phyloP scores from a whole-genome alignment of 2,797 vertebrate genomes.

The Discoglossus pictus region DNA sequence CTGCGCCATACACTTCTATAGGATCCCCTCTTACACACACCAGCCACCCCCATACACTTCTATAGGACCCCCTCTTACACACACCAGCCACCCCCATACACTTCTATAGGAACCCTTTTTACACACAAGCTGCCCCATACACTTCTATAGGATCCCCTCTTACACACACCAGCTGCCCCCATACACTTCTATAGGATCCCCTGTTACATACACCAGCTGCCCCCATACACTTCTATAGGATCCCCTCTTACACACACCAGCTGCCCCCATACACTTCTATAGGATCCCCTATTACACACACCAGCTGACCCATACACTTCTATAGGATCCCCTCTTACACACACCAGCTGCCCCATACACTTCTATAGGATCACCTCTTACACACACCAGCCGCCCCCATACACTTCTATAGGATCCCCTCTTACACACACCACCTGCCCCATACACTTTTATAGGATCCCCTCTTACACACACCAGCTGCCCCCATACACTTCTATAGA shows the following conservation, averaged over 20 bases:
- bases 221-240: conserved; percentile 13
- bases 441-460: conserved; percentile 12
- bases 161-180: no score
- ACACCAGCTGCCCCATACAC: conserved; percentile 7
- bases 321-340: conserved; percentile 5
- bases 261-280: conserved; percentile 19
- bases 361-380: conserved; percentile 9
- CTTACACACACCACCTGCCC: no score
- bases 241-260: conserved; percentile 6
- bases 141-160: conserved; percentile 18
- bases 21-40: no score
- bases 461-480: conserved; percentile 9
- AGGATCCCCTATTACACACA: no score
- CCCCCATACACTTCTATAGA: conserved; percentile 10
- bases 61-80: conserved; percentile 5
- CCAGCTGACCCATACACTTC: no score
- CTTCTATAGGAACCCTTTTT: conserved; percentile 9
- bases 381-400: conserved; percentile 15
- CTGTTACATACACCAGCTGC: conserved; percentile 10
- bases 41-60: no score
- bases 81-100: conserved; percentile 6
- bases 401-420: conserved; percentile 17
- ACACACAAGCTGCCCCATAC: conserved; percentile 15
- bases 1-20: conserved; percentile 16
- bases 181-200: conserved; percentile 10